These are phyloP conservation scores for Kryptopterus vitreolus DNA, from an alignment of 2,797 vertebrate species.

Conservation along the genomic window DNA sequence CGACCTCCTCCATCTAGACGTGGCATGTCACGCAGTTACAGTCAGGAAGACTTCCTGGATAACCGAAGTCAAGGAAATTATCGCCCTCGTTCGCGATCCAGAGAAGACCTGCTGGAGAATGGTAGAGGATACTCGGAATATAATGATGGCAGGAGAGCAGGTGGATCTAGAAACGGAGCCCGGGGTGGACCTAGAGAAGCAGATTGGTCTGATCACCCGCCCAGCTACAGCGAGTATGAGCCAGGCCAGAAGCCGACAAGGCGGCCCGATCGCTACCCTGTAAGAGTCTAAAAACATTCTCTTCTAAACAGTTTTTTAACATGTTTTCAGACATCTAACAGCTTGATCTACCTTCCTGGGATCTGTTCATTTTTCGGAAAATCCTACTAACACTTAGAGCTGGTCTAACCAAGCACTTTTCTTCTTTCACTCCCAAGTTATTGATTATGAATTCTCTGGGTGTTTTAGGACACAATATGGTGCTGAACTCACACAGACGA, in stretches of 20 bases:
- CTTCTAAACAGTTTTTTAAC: neutral
- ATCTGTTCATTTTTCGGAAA: neutral
- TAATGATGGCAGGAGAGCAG: constrained; percentile 57
- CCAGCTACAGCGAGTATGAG: constrained; percentile 82
- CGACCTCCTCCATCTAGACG: constrained; percentile 67
- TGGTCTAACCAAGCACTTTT: neutral
- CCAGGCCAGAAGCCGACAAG: constrained; percentile 71
- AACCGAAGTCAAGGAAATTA: constrained; percentile 55
- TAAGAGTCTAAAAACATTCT: constrained; percentile 71
- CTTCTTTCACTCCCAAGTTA: neutral
- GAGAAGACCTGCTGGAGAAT: constrained; percentile 70
- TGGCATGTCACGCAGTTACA: constrained; percentile 75
- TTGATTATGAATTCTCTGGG: neutral
- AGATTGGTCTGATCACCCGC: constrained; percentile 81
- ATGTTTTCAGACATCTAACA: neutral
- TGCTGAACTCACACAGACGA: neutral
- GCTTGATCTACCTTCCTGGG: neutral
- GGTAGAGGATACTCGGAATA: constrained; percentile 82
- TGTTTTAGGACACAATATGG: neutral
- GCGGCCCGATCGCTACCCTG: constrained; percentile 74
- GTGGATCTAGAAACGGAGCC: constrained; percentile 37
- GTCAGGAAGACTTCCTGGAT: constrained; percentile 74
- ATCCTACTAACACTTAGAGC: neutral
- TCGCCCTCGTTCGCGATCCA: constrained; percentile 68
- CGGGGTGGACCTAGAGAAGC: constrained; percentile 47